A percentile compares a stretch with the other conserved stretches of the same genome.
phyloP scores from a whole-genome alignment of 2,113 vertebrate species.

The Macaca nemestrina region DNA sequence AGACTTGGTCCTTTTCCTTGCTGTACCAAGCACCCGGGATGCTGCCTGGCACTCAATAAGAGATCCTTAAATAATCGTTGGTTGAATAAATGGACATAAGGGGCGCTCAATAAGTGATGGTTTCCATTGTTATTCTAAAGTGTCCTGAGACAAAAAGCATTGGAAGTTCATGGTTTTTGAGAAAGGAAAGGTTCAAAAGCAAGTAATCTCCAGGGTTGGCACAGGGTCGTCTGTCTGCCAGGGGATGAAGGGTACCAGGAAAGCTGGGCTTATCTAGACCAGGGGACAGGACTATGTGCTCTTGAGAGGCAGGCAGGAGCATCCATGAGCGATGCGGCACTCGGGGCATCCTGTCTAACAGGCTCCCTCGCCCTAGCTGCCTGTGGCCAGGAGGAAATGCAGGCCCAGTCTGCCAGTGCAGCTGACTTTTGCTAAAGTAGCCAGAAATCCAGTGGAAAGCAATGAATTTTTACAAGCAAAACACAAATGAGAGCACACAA shows the following conservation, averaged over 20 bases:
- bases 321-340: too few species aligned
- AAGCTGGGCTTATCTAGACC: neutral
- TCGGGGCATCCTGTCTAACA: neutral
- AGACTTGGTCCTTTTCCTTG: neutral
- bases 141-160: neutral
- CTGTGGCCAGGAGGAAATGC: neutral
- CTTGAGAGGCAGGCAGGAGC: neutral
- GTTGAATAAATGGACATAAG: neutral
- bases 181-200: neutral
- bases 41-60: neutral
- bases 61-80: neutral
- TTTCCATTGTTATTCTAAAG: neutral
- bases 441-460: neutral
- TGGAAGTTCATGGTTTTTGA: neutral
- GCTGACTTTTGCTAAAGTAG: neutral
- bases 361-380: neutral
- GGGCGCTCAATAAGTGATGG: fast-evolving
- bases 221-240: neutral
- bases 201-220: neutral
- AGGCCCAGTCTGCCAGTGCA: neutral
- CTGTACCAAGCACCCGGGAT: neutral
- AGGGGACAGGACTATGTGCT: neutral
- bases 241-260: neutral
- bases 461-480: neutral
- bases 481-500: neutral